phyloP scores from a whole-genome alignment of 2,797 vertebrate genomes.

The Halcyon badia region DNA sequence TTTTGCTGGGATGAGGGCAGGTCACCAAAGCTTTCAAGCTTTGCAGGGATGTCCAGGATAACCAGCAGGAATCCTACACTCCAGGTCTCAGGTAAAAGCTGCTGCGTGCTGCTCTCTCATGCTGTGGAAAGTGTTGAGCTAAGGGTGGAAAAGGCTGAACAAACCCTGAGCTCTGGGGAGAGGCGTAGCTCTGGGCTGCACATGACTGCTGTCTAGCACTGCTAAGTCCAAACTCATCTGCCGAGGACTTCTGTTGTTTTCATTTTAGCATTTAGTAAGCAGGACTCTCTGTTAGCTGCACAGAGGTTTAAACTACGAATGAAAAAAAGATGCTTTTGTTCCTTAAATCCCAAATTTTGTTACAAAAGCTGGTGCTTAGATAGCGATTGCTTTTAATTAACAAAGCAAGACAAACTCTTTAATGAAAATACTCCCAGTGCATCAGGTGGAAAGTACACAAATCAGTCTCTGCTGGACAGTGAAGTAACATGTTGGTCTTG shows the following conservation, averaged over 20 bases:
- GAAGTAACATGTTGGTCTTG: rapidly evolving
- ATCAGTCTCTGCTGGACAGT: not conserved
- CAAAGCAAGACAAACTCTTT: not conserved
- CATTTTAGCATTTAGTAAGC: not conserved
- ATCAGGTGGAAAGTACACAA: not conserved
- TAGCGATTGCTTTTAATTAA: not conserved
- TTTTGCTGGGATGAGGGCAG: conserved; percentile 35
- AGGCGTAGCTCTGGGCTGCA: not conserved
- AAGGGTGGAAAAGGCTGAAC: not conserved
- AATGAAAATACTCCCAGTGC: not conserved
- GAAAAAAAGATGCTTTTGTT: not conserved
- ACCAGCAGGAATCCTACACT: conserved; percentile 12
- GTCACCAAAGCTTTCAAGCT: conserved; percentile 39
- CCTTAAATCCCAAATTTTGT: not conserved
- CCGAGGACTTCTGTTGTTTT: not conserved
- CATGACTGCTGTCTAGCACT: not conserved
- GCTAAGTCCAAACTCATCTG: not conserved
- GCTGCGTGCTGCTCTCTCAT: not conserved
- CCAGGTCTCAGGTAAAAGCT: not conserved
- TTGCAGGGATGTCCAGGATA: conserved; percentile 32
- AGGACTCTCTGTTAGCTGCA: not conserved
- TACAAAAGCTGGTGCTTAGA: conserved; percentile 15
- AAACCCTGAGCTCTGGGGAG: not conserved
- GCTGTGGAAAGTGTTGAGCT: not conserved
- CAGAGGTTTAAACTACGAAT: not conserved